These are phyloP conservation scores for Morpho deidamia DNA, from an alignment of 2,888 invertebrate species.

Conservation along the genomic window DNA sequence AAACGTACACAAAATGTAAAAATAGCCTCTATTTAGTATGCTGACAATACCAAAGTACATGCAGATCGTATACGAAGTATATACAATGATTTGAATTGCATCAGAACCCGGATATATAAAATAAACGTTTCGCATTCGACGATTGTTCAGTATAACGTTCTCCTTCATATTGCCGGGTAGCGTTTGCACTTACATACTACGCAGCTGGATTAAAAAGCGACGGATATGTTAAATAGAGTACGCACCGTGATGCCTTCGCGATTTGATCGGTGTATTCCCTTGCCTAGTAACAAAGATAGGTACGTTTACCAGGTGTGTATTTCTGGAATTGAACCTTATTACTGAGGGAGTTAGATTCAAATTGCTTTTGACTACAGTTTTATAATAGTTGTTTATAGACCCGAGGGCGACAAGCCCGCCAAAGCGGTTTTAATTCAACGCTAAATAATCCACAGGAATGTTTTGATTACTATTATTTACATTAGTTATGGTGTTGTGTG, in stretches of 20 bases:
- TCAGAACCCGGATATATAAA: conserved; percentile 29
- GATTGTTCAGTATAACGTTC: conserved; percentile 18
- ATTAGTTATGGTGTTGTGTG: too few relatives aligned
- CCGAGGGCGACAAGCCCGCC: conserved; percentile 38
- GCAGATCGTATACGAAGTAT: conserved; percentile 46
- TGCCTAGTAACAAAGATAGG: conserved; percentile 39
- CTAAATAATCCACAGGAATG: conserved; percentile 23
- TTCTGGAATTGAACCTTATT: conserved; percentile 3
- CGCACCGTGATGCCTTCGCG: conserved; percentile 17
- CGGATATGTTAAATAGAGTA: background rate
- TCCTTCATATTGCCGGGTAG: conserved; percentile 33
- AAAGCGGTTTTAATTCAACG: conserved; percentile 31
- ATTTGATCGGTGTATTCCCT: conserved; percentile 30
- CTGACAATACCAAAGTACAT: conserved; percentile 44
- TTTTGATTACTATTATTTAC: conserved; percentile 1
- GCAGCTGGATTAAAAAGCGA: conserved; percentile 22
- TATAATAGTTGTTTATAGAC: conserved; percentile 31
- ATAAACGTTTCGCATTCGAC: conserved; percentile 27
- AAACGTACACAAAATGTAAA: conserved; percentile 37
- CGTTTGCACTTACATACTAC: conserved; percentile 24
- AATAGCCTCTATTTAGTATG: conserved; percentile 50
- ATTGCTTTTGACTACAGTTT: background rate
- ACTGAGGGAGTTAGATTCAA: background rate
- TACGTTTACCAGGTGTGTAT: background rate
- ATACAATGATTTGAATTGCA: conserved; percentile 35